Conservation (phyloP, 1,140 invertebrate genomes). For the Nasonia giraulti region DNA sequence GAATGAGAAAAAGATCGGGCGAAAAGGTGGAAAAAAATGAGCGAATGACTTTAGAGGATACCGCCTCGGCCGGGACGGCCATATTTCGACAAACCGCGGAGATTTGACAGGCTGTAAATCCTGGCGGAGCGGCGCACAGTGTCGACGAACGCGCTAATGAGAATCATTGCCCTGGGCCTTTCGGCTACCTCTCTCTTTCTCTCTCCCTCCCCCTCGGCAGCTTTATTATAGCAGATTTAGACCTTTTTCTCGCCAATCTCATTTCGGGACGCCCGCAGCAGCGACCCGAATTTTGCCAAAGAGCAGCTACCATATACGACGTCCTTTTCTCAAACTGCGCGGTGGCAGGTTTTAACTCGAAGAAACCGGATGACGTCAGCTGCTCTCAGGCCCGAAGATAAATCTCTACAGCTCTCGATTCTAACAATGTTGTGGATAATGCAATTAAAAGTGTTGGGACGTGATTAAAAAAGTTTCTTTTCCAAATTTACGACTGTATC, state of each 20-base stretch:
- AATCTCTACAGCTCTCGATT: not conserved
- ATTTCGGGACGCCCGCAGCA: slow-evolving; percentile 17
- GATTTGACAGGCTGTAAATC: slow-evolving; percentile 56
- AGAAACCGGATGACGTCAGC: not conserved
- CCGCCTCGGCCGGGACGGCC: slow-evolving; percentile 41
- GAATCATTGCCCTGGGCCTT: slow-evolving; percentile 50
- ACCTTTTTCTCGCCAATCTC: slow-evolving; percentile 44
- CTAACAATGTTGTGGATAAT: not conserved
- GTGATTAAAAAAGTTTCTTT: not conserved
- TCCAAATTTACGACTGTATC: not conserved
- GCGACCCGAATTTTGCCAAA: slow-evolving; percentile 9
- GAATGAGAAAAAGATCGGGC: slow-evolving; percentile 32
- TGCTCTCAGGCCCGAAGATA: not conserved
- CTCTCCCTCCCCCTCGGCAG: not conserved
- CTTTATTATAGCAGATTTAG: slow-evolving; percentile 33
- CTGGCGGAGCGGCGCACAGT: slow-evolving; percentile 42
- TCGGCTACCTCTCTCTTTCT: slow-evolving; percentile 23
- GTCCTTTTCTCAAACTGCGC: not conserved
- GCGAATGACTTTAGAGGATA: slow-evolving; percentile 51
- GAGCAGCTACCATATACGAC: not conserved
- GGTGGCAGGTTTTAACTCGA: slow-evolving; percentile 9
- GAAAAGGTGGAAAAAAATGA: slow-evolving; percentile 30
- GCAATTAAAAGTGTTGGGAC: too few species aligned
- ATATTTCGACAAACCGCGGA: slow-evolving; percentile 51
- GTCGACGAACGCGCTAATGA: slow-evolving; percentile 57